Percentiles rank a stretch among this genome's conserved stretches.
Evolutionary conservation across 2,888 invertebrate species (phyloP).

Genomic region (Ochropleura plecta): DNA sequence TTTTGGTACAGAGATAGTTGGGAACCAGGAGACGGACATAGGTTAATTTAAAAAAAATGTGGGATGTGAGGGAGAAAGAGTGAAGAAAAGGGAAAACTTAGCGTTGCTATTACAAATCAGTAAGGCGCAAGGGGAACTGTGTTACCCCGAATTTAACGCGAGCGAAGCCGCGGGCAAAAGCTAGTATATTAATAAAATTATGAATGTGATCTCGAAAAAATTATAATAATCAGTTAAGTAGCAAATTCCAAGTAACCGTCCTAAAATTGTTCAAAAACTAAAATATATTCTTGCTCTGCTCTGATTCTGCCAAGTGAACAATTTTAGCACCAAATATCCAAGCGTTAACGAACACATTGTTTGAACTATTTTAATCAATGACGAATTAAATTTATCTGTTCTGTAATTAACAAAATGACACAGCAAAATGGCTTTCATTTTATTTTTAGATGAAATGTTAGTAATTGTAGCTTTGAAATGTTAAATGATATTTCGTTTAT

Average conservation of each 20-base stretch:
- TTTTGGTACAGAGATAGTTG: too few species aligned
- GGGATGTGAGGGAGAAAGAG: too few species aligned
- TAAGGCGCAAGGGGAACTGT: too few species aligned
- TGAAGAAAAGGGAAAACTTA: too few species aligned
- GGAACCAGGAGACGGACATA: too few species aligned
- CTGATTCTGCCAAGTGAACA: constrained; percentile 6
- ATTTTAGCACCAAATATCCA: constrained; percentile 30
- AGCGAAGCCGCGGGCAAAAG: too few species aligned
- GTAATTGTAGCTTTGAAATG: constrained; percentile 44
- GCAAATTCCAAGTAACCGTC: not conserved
- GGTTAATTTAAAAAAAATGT: too few species aligned
- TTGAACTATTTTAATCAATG: constrained; percentile 43
- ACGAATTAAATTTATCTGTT: constrained; percentile 34
- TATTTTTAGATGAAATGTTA: constrained; percentile 20
- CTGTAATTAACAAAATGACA: constrained; percentile 28
- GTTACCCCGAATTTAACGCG: too few species aligned
- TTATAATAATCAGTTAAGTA: not conserved
- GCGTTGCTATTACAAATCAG: too few species aligned
- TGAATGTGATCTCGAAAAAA: too few species aligned
- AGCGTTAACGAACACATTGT: constrained; percentile 20
- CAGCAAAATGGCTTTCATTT: constrained; percentile 20
- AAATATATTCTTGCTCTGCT: constrained; percentile 6
- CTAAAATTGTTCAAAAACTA: constrained; percentile 1
- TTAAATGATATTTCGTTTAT: constrained; percentile 30
- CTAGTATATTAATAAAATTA: too few species aligned